These are phyloP conservation scores for Porphyrio hochstetteri DNA, from an alignment of 2,113 vertebrate genomes.

Conservation along the genomic window DNA sequence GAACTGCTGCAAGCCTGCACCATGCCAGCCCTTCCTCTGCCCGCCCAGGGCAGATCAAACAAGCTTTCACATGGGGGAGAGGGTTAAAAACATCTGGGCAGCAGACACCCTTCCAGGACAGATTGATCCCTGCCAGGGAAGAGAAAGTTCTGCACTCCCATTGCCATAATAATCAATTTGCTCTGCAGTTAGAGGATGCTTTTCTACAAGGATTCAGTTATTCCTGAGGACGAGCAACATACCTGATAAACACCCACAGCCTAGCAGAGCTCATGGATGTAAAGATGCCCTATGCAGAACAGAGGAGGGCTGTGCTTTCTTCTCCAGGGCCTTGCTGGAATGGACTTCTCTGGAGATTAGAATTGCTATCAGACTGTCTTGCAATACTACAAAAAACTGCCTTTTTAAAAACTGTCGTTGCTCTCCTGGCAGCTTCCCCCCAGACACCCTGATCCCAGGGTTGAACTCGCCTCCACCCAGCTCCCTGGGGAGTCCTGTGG, in stretches of 20 bases:
- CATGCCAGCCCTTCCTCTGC: neutral
- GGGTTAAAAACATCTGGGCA: neutral
- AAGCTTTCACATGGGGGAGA: neutral
- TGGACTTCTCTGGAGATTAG: neutral
- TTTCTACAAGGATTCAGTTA: neutral
- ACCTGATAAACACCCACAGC: neutral
- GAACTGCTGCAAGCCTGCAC: neutral
- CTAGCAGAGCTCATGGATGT: neutral
- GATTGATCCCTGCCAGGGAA: neutral
- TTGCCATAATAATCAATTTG: neutral
- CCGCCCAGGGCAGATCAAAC: neutral
- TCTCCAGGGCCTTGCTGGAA: neutral
- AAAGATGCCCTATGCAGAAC: neutral
- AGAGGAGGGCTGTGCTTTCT: neutral
- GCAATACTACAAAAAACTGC: rapidly evolving
- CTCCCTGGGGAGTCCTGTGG: neutral
- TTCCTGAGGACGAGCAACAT: neutral
- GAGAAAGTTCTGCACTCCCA: neutral
- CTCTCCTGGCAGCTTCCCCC: neutral
- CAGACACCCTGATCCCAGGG: neutral
- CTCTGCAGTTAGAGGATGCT: neutral
- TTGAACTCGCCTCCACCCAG: neutral
- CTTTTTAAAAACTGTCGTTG: neutral
- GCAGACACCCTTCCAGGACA: neutral
- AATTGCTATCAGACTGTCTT: neutral